A percentile compares a stretch with the other conserved stretches of the same genome.
phyloP scores from a whole-genome alignment of 1,140 invertebrate species.

The Lepidurus couesii region DNA sequence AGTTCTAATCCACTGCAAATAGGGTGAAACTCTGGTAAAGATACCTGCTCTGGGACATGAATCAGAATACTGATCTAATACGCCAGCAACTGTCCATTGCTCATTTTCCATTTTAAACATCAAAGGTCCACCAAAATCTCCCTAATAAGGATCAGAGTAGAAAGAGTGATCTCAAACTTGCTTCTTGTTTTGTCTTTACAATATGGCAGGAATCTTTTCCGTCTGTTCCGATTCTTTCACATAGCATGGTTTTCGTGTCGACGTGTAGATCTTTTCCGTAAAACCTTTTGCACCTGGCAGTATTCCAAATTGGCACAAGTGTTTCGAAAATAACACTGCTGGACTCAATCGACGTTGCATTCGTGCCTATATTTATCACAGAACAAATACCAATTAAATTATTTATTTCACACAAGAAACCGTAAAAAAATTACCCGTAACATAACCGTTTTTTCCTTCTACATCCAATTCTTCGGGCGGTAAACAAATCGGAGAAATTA shows the following conservation, averaged over 20 bases:
- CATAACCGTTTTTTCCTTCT: slow-evolving; percentile 33
- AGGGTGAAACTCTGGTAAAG: too few species aligned
- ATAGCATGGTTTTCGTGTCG: slow-evolving; percentile 39
- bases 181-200: slow-evolving; percentile 24
- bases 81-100: too few species aligned
- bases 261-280: background rate
- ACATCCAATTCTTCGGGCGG: slow-evolving; percentile 44
- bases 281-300: slow-evolving; percentile 46
- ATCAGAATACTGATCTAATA: too few species aligned
- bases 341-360: slow-evolving; percentile 49
- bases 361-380: slow-evolving; percentile 54
- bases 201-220: slow-evolving; percentile 46
- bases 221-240: slow-evolving; percentile 43
- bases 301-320: slow-evolving; percentile 52
- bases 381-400: background rate
- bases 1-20: too few species aligned
- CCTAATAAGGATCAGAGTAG: too few species aligned
- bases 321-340: slow-evolving; percentile 55
- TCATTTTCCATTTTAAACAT: too few species aligned
- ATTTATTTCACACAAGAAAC: background rate
- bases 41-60: too few species aligned
- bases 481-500: slow-evolving; percentile 41
- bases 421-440: slow-evolving; percentile 29
- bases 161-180: background rate
- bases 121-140: too few species aligned